phyloP scores from a whole-genome alignment of 2,888 invertebrate genomes.

The Drosophila barbarae region DNA sequence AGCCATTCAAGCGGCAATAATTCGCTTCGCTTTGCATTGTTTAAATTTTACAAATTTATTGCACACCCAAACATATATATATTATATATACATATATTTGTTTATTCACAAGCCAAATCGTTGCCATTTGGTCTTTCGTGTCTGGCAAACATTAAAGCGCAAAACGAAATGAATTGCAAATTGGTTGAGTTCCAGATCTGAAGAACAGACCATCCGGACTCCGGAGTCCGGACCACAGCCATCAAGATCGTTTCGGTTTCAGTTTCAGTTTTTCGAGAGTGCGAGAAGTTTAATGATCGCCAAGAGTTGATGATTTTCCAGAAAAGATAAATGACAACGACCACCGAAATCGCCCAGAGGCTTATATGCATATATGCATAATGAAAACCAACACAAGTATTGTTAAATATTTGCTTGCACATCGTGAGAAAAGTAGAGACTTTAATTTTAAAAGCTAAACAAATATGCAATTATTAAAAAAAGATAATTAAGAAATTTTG shows the following conservation, averaged over 20 bases:
- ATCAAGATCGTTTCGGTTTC: slow-evolving; percentile 46
- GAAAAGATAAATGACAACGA: slow-evolving; percentile 66
- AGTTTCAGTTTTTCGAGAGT: slow-evolving; percentile 26
- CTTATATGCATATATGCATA: slow-evolving; percentile 42
- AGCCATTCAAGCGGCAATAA: slow-evolving; percentile 68
- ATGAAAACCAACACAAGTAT: slow-evolving; percentile 19
- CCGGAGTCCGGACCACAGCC: slow-evolving; percentile 9
- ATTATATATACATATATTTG: slow-evolving; percentile 22
- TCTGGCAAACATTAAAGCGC: slow-evolving; percentile 58
- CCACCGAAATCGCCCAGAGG: slow-evolving; percentile 57
- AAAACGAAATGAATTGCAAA: slow-evolving; percentile 55
- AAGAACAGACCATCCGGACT: slow-evolving; percentile 13
- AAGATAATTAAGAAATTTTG: too few species aligned
- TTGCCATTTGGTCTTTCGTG: slow-evolving; percentile 52
- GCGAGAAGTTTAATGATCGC: slow-evolving; percentile 58
- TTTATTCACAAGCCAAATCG: slow-evolving; percentile 40
- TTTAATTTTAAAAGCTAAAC: background rate
- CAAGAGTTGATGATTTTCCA: slow-evolving; percentile 60
- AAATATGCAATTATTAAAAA: background rate
- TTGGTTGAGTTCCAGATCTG: slow-evolving; percentile 50
- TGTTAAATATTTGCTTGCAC: slow-evolving; percentile 4
- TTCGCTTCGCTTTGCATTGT: slow-evolving; percentile 66
- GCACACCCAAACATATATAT: slow-evolving; percentile 36
- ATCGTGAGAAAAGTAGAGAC: background rate
- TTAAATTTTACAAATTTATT: slow-evolving; percentile 67